Evolutionary conservation across 2,888 invertebrate genomes (phyloP), one percentile per base, ranked within the genome.

Genomic region (Synanthedon vespiformis): DNA sequence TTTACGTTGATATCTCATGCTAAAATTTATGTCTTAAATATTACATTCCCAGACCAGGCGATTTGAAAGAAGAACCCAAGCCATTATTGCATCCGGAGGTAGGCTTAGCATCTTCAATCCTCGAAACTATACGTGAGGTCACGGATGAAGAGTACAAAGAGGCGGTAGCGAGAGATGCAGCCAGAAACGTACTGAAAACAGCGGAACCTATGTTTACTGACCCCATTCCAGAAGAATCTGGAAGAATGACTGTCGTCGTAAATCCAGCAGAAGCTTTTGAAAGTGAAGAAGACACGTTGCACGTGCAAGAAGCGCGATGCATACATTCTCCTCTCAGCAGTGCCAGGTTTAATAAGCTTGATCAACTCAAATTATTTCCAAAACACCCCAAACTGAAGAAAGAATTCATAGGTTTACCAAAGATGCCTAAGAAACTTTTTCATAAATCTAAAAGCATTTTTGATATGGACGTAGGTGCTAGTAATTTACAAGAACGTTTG

Each of bases 81-180:
- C 83, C 80, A 1, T 64, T 87, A 6, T 63, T 87, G 13, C 75
- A 79, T 52, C 87, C 86, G 12, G 86, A 87, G 70, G 83, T 86
- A 10, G 78, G 69, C 16, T 70, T 87, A 0, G 85, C 84, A 1
- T 78, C 82, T 3, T 85, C 85, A 3, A 77, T 87, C 53, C 63
- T 87, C 16, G 70, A 84, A 58, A 85, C 86, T 1, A 59, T 87
- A 44, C 72, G 73, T 11, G 73, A 81, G 61, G 86, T 72, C 6
- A 85, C 85, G 1, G 81, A 86, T 48, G 77, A 82, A 58, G 85
- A 84, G 58, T 84, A 83, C 51, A 58, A 68, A 57, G 79, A 85
- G 10, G 87, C 86, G 1, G 61, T 85, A 22, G 77, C 70, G 8
- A 75, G 85, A 58, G 85, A 86, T 40, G 80, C 79, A 22, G 74